Evolutionary conservation across 2,888 invertebrate genomes (phyloP), one percentile per base, ranked within the genome.

Genomic region (Archips xylosteana): DNA sequence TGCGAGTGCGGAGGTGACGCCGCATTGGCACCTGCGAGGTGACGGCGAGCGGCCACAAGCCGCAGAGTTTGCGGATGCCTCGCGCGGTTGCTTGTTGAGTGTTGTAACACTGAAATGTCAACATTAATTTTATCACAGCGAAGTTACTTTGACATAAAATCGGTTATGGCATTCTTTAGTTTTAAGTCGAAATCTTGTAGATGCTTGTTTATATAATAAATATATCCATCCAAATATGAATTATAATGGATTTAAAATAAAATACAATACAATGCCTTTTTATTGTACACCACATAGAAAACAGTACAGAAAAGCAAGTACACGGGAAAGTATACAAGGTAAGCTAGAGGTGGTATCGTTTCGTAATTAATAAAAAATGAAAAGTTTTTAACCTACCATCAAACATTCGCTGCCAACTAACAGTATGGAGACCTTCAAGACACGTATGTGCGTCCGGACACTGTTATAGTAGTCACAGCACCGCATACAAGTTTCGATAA

Each of bases 31-130:
- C 63, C 45, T 32, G 63, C 63, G 63, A 32, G 47, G 47, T 34
- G 63, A 63, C 63, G 42, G 62, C 45, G 39, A 15, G 54, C 39
- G 39, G 42, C 66, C 66, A 42, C 66, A 67, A 67, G 66, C 66
- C 66, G 66, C 66, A 67, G 65, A 65, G 42, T 67, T 67, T 67
- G 57, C 42, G 57, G 54, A 57, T 57, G 57, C 42, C 66, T 54
- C 66, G 63, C 47, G 47, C 5, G 39, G 42, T 12, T 66, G 39
- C 42, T 67, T 57, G 62, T 57, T 57, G 32, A 63, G 45, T 63
- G 42, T 63, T 63, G 62, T 32, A 32, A 63, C 42, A 13, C 6
- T 6, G 62, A 23, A 13, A 63, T 63, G 32, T 47, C 45, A 45
- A 15, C 39, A 10, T 45, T 15, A 63, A 63, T 63, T 47, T 54